Conservation (phyloP, 1,140 invertebrate genomes). For the Sitophilus oryzae region DNA sequence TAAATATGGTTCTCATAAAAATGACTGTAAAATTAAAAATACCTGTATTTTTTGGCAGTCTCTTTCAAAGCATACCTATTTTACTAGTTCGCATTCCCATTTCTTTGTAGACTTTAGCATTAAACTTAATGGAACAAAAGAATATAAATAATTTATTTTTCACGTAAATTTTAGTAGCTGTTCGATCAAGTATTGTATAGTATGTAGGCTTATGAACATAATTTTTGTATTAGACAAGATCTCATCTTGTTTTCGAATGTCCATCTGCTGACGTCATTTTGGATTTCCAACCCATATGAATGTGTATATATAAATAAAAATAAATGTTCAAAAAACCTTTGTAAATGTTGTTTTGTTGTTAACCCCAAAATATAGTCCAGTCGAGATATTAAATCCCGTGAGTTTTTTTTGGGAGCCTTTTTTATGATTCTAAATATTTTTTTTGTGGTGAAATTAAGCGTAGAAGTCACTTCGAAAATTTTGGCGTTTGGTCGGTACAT, state of each 20-base stretch:
- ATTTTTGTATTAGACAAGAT: not conserved
- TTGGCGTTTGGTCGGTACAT: too few species aligned
- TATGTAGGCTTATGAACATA: not conserved
- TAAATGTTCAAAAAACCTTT: constrained; percentile 6
- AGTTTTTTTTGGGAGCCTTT: too few species aligned
- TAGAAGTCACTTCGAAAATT: too few species aligned
- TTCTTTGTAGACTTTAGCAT: not conserved
- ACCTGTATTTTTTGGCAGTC: too few species aligned
- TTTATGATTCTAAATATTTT: too few species aligned
- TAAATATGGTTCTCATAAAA: too few species aligned
- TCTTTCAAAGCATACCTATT: too few species aligned
- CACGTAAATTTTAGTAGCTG: not conserved
- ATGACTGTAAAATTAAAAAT: too few species aligned
- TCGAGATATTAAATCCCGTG: too few species aligned
- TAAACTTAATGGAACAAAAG: not conserved
- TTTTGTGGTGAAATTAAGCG: too few species aligned
- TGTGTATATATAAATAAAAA: constrained; percentile 8
- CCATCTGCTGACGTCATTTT: not conserved
- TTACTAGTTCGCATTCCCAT: too few species aligned
- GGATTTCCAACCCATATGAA: not conserved
- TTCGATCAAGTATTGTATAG: not conserved
- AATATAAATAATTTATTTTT: constrained; percentile 5
- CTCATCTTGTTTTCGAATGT: not conserved
- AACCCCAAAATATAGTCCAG: too few species aligned
- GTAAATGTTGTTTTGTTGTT: constrained; percentile 3